Percentiles rank a stretch among this genome's conserved stretches.
Evolutionary conservation across 1,140 invertebrate species (phyloP).

Genomic region (Tetramorium parvispinum): DNA sequence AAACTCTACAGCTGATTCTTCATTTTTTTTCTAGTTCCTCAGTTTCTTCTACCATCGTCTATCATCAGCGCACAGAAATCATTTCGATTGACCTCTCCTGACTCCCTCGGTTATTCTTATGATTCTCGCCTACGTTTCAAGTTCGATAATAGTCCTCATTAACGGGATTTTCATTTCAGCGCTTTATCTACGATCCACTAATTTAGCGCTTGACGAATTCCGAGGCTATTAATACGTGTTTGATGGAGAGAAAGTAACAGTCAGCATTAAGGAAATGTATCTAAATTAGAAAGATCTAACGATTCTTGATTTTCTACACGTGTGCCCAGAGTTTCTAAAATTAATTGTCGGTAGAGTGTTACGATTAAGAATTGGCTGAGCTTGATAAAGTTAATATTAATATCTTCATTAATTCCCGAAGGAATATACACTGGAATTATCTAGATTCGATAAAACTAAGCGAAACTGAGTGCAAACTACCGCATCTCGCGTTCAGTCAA

Average conservation of each 20-base stretch:
- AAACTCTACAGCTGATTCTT: slow-evolving; percentile 1
- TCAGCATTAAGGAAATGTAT: not conserved
- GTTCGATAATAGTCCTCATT: not conserved
- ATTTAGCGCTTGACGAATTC: slow-evolving; percentile 2
- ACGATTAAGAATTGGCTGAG: not conserved
- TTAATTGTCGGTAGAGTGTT: not conserved
- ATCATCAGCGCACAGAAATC: not conserved
- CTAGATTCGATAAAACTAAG: not conserved
- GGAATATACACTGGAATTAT: not conserved
- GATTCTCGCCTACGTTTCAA: slow-evolving; percentile 17
- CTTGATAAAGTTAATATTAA: not conserved
- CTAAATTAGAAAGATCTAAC: not conserved
- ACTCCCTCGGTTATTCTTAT: not conserved
- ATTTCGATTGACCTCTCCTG: slow-evolving; percentile 18
- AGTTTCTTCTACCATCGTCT: not conserved
- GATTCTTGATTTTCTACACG: not conserved
- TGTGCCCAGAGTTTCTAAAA: not conserved
- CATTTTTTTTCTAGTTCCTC: not conserved
- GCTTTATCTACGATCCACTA: not conserved
- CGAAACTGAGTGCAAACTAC: not conserved
- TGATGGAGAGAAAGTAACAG: not conserved
- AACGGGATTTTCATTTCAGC: slow-evolving; percentile 22
- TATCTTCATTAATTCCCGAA: not conserved
- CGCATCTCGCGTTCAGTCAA: not conserved
- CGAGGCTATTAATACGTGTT: not conserved